Conservation (phyloP, 1,140 invertebrate species). For the Hestina assimilis region DNA sequence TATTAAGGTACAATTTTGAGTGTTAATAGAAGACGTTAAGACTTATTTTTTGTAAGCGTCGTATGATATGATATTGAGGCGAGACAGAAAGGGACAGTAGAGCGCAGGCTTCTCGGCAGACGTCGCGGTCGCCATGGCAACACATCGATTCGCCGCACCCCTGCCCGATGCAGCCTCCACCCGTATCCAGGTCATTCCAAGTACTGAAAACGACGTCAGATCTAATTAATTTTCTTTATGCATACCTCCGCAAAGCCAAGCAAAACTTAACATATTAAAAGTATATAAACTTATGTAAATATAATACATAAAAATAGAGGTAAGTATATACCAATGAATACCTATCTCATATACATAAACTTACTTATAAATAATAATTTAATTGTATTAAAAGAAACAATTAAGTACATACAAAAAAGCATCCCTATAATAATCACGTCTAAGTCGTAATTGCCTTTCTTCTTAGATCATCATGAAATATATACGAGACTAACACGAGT, state of each 20-base stretch:
- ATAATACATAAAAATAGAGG: too few species aligned
- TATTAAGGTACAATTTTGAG: constrained; percentile 20
- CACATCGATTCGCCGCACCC: constrained; percentile 71
- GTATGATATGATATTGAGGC: constrained; percentile 70
- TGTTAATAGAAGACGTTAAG: constrained; percentile 9
- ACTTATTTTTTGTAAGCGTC: constrained; percentile 27
- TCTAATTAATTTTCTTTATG: constrained; percentile 33
- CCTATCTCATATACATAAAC: too few species aligned
- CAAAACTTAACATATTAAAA: constrained; percentile 5
- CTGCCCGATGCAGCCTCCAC: constrained; percentile 55
- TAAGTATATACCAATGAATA: too few species aligned
- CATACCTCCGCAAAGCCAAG: neutral
- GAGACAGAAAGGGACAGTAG: constrained; percentile 73
- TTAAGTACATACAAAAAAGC: too few species aligned
- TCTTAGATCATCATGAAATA: too few species aligned
- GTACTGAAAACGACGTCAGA: constrained; percentile 29
- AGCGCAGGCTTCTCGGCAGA: constrained; percentile 77
- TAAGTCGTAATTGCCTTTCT: too few species aligned
- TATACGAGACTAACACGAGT: too few species aligned
- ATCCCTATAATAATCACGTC: too few species aligned
- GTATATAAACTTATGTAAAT: neutral
- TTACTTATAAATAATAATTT: too few species aligned
- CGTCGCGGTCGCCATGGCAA: constrained; percentile 73
- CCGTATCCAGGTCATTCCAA: constrained; percentile 72
- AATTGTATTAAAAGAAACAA: too few species aligned